Percentiles rank a stretch among this genome's conserved stretches.
Evolutionary conservation across 2,797 vertebrate species (phyloP).

Genomic region (Pseudocheirus occidentalis): DNA sequence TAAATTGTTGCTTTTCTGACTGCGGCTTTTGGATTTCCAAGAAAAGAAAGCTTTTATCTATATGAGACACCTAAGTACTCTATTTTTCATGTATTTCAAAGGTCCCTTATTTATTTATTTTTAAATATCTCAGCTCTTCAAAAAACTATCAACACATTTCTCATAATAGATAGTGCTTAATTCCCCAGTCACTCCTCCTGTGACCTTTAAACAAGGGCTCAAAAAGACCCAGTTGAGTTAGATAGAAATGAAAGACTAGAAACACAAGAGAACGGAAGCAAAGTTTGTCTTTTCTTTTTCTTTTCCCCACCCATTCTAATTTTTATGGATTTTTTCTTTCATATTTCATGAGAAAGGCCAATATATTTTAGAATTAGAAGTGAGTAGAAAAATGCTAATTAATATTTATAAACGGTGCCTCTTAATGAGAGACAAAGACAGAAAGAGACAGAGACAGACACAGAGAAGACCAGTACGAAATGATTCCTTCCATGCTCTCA

Average conservation of each 20-base stretch:
- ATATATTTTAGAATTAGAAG: not conserved
- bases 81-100: constrained; percentile 53
- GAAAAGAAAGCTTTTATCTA: constrained; percentile 37
- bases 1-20: constrained; percentile 65
- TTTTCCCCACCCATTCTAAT: not conserved
- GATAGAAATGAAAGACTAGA: not conserved
- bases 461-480: not conserved
- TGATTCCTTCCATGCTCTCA: not conserved
- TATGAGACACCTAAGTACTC: not conserved
- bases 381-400: not conserved
- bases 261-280: not conserved
- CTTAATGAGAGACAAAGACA: not conserved
- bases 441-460: not conserved
- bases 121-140: constrained; percentile 56
- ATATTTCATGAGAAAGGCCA: not conserved
- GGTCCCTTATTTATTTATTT: constrained; percentile 56
- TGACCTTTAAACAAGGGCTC: constrained; percentile 41
- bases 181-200: not conserved
- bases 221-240: not conserved
- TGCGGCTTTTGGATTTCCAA: constrained; percentile 53
- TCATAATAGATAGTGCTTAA: constrained; percentile 51
- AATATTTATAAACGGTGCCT: not conserved
- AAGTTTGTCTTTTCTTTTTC: not conserved
- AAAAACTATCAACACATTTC: constrained; percentile 48
- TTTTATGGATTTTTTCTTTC: not conserved